These are phyloP conservation scores for Anoplophora glabripennis DNA, from an alignment of 1,140 invertebrate species.

Conservation along the genomic window DNA sequence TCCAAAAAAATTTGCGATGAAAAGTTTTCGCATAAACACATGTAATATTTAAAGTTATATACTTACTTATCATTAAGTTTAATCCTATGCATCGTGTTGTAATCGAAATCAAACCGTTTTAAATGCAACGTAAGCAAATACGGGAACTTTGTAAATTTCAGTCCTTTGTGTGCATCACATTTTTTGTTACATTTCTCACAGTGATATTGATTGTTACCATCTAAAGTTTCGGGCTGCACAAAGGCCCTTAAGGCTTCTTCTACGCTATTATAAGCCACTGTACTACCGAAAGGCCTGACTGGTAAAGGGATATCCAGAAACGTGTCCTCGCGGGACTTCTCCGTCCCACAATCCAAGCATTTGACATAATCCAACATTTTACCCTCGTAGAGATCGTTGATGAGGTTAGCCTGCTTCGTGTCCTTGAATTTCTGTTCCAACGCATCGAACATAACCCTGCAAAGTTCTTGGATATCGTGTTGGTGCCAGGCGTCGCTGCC, in stretches of 20 bases:
- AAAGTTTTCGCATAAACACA: no score
- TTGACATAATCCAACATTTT: slow-evolving; percentile 92
- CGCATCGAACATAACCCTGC: slow-evolving; percentile 88
- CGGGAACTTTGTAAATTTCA: slow-evolving; percentile 86
- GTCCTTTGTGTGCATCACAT: slow-evolving; percentile 88
- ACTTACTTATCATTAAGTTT: slow-evolving; percentile 88
- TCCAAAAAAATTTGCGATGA: no score
- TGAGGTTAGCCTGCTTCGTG: slow-evolving; percentile 79
- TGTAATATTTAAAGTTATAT: no score
- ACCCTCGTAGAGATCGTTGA: slow-evolving; percentile 69
- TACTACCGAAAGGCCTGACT: slow-evolving; percentile 79
- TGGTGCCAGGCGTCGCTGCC: slow-evolving; percentile 87
- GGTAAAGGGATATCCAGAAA: slow-evolving; percentile 89
- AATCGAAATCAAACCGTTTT: slow-evolving; percentile 91
- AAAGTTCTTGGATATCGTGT: slow-evolving; percentile 79
- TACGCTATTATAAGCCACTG: slow-evolving; percentile 75
- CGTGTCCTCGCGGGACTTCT: slow-evolving; percentile 80
- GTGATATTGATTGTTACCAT: slow-evolving; percentile 86
- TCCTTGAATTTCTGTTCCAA: slow-evolving; percentile 83
- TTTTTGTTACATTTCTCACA: slow-evolving; percentile 88
- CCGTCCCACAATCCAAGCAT: slow-evolving; percentile 82
- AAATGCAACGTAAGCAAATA: slow-evolving; percentile 86
- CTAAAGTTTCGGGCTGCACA: slow-evolving; percentile 80
- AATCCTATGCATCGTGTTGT: slow-evolving; percentile 79
- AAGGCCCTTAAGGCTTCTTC: slow-evolving; percentile 84